These are phyloP conservation scores for Drosophila cognata DNA, from an alignment of 2,888 invertebrate species.

Conservation along the genomic window DNA sequence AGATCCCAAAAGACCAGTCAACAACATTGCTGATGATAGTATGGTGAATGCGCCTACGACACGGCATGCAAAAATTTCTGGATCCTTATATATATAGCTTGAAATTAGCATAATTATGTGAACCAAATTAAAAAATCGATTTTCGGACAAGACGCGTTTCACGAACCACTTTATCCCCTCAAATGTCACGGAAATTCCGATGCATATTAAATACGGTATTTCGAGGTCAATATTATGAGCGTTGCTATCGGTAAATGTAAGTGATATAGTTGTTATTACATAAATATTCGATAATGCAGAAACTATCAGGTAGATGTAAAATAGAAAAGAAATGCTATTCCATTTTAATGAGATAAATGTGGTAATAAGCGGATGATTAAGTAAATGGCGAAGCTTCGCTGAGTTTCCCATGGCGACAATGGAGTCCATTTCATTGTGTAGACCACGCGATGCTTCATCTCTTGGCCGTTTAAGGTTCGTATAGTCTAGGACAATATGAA, in stretches of 20 bases:
- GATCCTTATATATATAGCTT: background rate
- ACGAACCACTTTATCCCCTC: background rate
- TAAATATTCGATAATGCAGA: background rate
- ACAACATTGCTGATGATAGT: slow-evolving; percentile 3
- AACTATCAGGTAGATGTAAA: background rate
- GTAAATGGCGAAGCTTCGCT: slow-evolving; percentile 88
- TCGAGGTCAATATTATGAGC: background rate
- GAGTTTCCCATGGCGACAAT: slow-evolving; percentile 88
- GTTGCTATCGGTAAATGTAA: background rate
- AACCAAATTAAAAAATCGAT: background rate
- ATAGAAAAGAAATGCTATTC: slow-evolving; percentile 85
- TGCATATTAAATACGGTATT: background rate
- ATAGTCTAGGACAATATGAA: slow-evolving; percentile 90
- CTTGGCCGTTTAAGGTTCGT: slow-evolving; percentile 87
- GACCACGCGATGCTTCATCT: slow-evolving; percentile 88
- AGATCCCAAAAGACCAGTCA: slow-evolving; percentile 24
- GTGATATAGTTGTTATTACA: background rate
- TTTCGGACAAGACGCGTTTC: background rate
- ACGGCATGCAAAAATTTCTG: background rate
- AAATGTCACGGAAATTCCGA: background rate
- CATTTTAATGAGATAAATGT: slow-evolving; percentile 92
- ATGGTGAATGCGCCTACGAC: slow-evolving; percentile 26
- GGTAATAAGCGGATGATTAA: slow-evolving; percentile 91
- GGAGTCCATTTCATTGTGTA: slow-evolving; percentile 82
- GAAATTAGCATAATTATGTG: background rate